A percentile compares a stretch with the other conserved stretches of the same genome.
Evolutionary conservation across 2,888 invertebrate genomes (phyloP).

Genomic region (Eupithecia abbreviata): DNA sequence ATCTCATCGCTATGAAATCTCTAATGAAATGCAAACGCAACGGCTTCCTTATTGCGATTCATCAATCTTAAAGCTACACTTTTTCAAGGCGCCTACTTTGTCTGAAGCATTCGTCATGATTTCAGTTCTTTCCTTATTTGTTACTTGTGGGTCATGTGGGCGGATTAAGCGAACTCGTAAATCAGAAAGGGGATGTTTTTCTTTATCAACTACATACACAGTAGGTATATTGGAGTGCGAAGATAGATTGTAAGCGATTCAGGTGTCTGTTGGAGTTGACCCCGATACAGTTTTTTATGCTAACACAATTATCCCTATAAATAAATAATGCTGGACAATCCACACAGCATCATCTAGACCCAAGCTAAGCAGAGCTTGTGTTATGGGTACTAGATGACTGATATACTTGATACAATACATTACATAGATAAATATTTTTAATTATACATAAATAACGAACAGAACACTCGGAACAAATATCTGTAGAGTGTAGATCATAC

Average conservation of each 20-base stretch:
- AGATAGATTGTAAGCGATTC: conserved; percentile 6
- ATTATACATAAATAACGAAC: no score
- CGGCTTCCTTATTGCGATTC: conserved; percentile 63
- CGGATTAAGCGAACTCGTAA: conserved; percentile 38
- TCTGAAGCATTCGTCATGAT: conserved; percentile 69
- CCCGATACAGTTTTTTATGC: not conserved
- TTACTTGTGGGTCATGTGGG: conserved; percentile 44
- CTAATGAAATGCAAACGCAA: conserved; percentile 75
- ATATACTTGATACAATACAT: no score
- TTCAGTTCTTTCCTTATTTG: conserved; percentile 56
- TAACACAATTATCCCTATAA: not conserved
- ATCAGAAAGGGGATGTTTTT: conserved; percentile 17
- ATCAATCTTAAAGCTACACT: conserved; percentile 73
- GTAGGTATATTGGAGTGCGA: not conserved
- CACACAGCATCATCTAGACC: no score
- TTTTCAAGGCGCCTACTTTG: conserved; percentile 70
- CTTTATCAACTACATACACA: conserved; percentile 15
- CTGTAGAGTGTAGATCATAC: no score
- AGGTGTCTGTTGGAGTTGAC: conserved; percentile 3
- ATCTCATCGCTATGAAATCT: conserved; percentile 40
- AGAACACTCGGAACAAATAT: no score
- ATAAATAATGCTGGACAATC: no score
- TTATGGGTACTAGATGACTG: no score
- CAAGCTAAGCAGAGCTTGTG: no score
- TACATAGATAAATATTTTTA: no score